A percentile compares a stretch with the other conserved stretches of the same genome.
Conservation (phyloP, 2,888 invertebrate genomes). For the Hybos culiciformis region DNA sequence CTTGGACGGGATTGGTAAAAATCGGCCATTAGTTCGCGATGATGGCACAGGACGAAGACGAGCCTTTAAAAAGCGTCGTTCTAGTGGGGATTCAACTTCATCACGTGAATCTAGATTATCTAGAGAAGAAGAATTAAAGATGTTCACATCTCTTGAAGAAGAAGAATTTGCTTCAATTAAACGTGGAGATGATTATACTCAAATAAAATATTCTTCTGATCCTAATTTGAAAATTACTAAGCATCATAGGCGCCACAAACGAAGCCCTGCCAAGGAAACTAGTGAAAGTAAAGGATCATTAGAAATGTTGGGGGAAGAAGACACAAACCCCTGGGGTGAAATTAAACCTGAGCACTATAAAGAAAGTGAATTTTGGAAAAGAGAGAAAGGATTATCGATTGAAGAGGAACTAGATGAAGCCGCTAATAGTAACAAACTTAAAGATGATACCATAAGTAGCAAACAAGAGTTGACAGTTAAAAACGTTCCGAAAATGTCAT, state of each 20-base stretch:
- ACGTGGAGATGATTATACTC: slow-evolving; percentile 23
- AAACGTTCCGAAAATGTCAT: slow-evolving; percentile 26
- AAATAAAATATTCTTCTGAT: slow-evolving; percentile 30
- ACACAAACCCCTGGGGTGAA: slow-evolving; percentile 33
- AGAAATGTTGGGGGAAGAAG: slow-evolving; percentile 29
- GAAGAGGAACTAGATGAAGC: slow-evolving; percentile 27
- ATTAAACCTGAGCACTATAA: slow-evolving; percentile 29
- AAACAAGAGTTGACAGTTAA: slow-evolving; percentile 11
- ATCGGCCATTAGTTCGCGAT: slow-evolving; percentile 44
- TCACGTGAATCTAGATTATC: slow-evolving; percentile 47
- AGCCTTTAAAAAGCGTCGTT: slow-evolving; percentile 46
- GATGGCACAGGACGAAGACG: slow-evolving; percentile 47
- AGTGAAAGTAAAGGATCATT: slow-evolving; percentile 17
- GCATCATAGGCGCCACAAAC: slow-evolving; percentile 27
- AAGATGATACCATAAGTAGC: slow-evolving; percentile 4
- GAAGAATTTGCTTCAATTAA: slow-evolving; percentile 39
- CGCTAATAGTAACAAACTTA: slow-evolving; percentile 17
- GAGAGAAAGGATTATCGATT: slow-evolving; percentile 30
- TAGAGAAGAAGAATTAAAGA: slow-evolving; percentile 48
- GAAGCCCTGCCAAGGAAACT: slow-evolving; percentile 29
- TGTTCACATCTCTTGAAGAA: slow-evolving; percentile 50
- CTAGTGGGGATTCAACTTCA: slow-evolving; percentile 41
- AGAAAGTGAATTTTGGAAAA: slow-evolving; percentile 31
- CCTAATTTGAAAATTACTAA: slow-evolving; percentile 25
- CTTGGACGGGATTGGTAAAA: slow-evolving; percentile 52